Evolutionary conservation across 2,797 vertebrate genomes (phyloP), one percentile per base, ranked within the genome.

Genomic region (Macroramphosus scolopax): DNA sequence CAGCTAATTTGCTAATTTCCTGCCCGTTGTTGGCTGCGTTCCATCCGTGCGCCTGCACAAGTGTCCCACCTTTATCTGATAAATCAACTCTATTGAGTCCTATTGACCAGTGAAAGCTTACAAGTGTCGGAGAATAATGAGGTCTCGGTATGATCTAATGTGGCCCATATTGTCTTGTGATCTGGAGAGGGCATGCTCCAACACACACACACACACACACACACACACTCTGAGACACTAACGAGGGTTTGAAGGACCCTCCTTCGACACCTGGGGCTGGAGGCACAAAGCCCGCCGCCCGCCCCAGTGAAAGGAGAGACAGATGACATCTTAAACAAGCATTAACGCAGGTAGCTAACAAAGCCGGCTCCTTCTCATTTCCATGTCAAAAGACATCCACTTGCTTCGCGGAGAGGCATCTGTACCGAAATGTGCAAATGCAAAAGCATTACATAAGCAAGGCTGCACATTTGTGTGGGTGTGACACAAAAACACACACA

Each of bases 291-390:
- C 75, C 22, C 11, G 18, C 68, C 64, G 45, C 67, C 58, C 49
- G 38, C 65, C 33, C 39, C 39, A 4, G 34, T 75, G 63, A 81
- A 81, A 75, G 54, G 72, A 58, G 63, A 48, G 82, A 78, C 83
- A 85, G 82, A 83, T 86, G 82, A 89, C 80, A 75, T 80, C 58
- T 78, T 73, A 80, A 84, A 85, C 79, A 70, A 70, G 80, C 68
- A 54, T 72, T 75, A 76, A 82, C 42, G 50, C 86, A 89, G 80
- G 82, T 88, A 84, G 42, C 57, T 58, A 65, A 87, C 80, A 80
- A 84, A 78, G 82, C 73, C 71, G 14, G 30, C 63, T 45, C 24
- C 1, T 1, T 37, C 62, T 72, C 58, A 84, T 88, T 86, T 81
- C 12, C 83, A 87, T 86, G 65, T 80, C 66, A 86, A 85, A 87